A percentile compares a stretch with the other conserved stretches of the same genome.
These are phyloP conservation scores for Astyanax mexicanus DNA, from an alignment of 2,797 vertebrate species.

Conservation along the genomic window DNA sequence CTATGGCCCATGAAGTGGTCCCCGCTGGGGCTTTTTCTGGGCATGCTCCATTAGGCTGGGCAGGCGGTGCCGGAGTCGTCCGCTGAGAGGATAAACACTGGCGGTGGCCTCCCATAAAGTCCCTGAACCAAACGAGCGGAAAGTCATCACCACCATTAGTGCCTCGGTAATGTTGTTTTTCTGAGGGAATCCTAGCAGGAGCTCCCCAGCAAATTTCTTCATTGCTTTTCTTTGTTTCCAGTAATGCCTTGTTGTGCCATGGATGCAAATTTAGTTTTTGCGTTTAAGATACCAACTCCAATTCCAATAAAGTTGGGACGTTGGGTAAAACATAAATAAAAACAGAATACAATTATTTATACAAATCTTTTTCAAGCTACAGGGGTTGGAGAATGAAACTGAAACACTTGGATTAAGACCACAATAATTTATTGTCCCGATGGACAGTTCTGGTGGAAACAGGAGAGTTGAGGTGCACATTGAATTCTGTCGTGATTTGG, in stretches of 20 bases:
- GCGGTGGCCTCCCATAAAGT: conserved; percentile 67
- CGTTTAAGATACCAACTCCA: not conserved
- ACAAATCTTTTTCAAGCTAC: too few relatives aligned
- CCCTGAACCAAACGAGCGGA: conserved; percentile 59
- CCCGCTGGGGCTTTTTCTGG: conserved; percentile 72
- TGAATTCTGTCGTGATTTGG: too few relatives aligned
- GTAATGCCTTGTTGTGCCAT: not conserved
- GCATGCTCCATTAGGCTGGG: conserved; percentile 75
- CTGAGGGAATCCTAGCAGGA: conserved; percentile 20
- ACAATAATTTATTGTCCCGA: too few relatives aligned
- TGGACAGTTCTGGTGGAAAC: too few relatives aligned
- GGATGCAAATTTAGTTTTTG: not conserved
- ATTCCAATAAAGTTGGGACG: too few relatives aligned
- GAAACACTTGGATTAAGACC: too few relatives aligned
- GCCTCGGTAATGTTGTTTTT: conserved; percentile 46
- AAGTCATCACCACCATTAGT: conserved; percentile 66
- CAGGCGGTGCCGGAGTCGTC: conserved; percentile 44
- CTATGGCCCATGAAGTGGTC: conserved; percentile 72
- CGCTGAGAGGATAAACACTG: conserved; percentile 71
- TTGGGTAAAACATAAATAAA: too few relatives aligned
- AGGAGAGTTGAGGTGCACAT: too few relatives aligned
- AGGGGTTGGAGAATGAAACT: too few relatives aligned
- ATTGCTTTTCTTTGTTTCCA: not conserved
- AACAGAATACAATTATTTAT: too few relatives aligned
- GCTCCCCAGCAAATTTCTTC: not conserved